Percentiles rank a stretch among this genome's conserved stretches.
Conservation (phyloP, 2,888 invertebrate species). For the Lamproptera curius region DNA sequence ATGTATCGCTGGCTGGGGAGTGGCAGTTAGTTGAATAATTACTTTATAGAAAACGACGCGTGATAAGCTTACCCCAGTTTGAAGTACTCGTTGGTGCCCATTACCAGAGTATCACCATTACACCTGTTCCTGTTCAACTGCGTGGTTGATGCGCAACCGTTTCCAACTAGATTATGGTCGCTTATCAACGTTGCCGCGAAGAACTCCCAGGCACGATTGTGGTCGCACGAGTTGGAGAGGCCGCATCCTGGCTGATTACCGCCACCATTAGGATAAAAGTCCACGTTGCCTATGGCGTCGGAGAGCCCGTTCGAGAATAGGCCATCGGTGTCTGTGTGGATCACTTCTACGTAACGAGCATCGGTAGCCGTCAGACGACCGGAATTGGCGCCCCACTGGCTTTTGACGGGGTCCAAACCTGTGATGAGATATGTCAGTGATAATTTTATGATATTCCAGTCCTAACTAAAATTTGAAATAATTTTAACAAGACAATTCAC, state of each 20-base stretch:
- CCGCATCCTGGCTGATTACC: constrained; percentile 76
- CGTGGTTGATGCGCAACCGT: constrained; percentile 32
- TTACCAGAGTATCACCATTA: constrained; percentile 31
- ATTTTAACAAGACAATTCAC: too few species aligned
- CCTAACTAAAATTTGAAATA: too few species aligned
- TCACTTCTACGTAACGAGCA: constrained; percentile 54
- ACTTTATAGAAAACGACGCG: too few species aligned
- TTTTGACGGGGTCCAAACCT: constrained; percentile 50
- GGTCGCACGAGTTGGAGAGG: constrained; percentile 38
- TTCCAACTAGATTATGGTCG: constrained; percentile 33
- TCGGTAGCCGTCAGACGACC: constrained; percentile 36
- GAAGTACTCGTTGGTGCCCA: constrained; percentile 39
- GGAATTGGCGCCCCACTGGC: constrained; percentile 35
- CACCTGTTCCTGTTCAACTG: constrained; percentile 42
- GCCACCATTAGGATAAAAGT: constrained; percentile 94
- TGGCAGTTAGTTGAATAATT: too few species aligned
- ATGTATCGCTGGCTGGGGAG: too few species aligned
- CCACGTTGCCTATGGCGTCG: constrained; percentile 87
- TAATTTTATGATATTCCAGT: too few species aligned
- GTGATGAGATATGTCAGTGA: neutral
- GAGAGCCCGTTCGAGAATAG: constrained; percentile 78
- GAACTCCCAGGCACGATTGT: constrained; percentile 48
- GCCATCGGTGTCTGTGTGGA: constrained; percentile 52
- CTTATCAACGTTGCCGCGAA: constrained; percentile 40
- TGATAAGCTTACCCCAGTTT: constrained; percentile 50